Evolutionary conservation across 2,797 vertebrate genomes (phyloP), one percentile per base, ranked within the genome.

Genomic region (Hipposideros larvatus): DNA sequence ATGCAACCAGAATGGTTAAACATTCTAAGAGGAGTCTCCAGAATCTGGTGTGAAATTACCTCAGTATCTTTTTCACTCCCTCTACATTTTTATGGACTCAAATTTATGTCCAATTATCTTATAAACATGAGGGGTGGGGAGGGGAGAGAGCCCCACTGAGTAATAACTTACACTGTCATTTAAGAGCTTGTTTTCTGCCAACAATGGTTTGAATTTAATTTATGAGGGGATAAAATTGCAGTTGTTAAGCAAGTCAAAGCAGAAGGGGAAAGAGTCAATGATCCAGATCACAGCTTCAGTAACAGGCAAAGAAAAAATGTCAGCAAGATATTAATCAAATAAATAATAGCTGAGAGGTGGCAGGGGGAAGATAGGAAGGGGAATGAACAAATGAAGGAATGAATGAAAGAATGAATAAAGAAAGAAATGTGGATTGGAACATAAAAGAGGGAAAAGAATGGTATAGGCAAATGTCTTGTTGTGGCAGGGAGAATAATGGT

Each of bases 51-150:
- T 87, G 66, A 96, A 96, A 70, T 83, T 41, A 63, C 82, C 51
- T 75, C 71, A 11, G 16, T 34, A 75, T 91, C 65, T 61, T 86
- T 78, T 96, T 91, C 41, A 94, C 34, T 2, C 7, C 2, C 78
- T 79, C 14, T 53, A 37, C 68, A 73, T 88, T 43, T 80, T 92
- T 51, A 70, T 61, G 4, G 22, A 28, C 37, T 93, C 66, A 87
- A 41, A 68, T 90, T 97, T 85, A 87, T 88, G 95, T 95, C 57
- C 31, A 94, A 57, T 92, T 95, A 85, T 65, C 82, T 91, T 66
- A 41, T 55, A 91, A 93, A 84, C 0, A 0, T 51, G 70, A 37
- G 46, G 37, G 15, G 7, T 53, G 22, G 53, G 14, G 68, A 65
- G 0, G 2, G 10, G 34, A 6, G 18, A 22, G 31, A 75, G 15